Evolutionary conservation across 2,113 vertebrate species (phyloP), one percentile per base, ranked within the genome.

Genomic region (Coptodon rendalli): DNA sequence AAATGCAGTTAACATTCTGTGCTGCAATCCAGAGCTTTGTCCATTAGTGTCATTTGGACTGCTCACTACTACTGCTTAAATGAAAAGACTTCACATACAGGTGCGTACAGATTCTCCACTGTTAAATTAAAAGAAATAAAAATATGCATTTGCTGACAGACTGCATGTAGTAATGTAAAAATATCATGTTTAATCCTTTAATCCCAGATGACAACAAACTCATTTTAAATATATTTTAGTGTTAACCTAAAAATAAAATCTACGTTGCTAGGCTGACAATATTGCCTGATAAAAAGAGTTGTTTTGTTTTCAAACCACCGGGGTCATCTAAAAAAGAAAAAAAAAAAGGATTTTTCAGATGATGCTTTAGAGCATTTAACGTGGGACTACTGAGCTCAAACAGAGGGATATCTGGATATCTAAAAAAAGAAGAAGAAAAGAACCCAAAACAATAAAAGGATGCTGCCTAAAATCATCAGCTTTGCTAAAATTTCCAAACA

Each of bases 401-500:
- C 38, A 29, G 19, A 66, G 84, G 31, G 59, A 63, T 63, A 36
- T 63, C 59, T 61, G 61, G 36, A 78, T 12, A 5, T 80, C 76
- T 78, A 84, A 66, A 89, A 83, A 84, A 80, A 22, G 22, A 22
- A 22, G 22, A 53, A 87, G 81, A 54, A 81, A 68, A 63, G 86
- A 80, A 10, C 38, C 61, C 19, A 38, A 71, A 71, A 71, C 36
- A 71, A 24, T 43, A 73, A 83, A 31, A 27, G 24, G 81, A 68
- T 80, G 66, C 59, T 40, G 59, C 76, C 43, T 82, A 57, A 86
- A 80, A 61, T 86, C 12, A 73, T 13, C 78, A 48, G 8, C 43
- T 91, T 83, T 89, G 14, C 89, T 29, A 81, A 88, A 84, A 76
- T 50, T 85, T 83, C 50, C 34, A 89, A 94, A 95, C 94, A 95